These are phyloP conservation scores for Amphipyra tragopoginis DNA, from an alignment of 2,888 invertebrate species.

Conservation along the genomic window DNA sequence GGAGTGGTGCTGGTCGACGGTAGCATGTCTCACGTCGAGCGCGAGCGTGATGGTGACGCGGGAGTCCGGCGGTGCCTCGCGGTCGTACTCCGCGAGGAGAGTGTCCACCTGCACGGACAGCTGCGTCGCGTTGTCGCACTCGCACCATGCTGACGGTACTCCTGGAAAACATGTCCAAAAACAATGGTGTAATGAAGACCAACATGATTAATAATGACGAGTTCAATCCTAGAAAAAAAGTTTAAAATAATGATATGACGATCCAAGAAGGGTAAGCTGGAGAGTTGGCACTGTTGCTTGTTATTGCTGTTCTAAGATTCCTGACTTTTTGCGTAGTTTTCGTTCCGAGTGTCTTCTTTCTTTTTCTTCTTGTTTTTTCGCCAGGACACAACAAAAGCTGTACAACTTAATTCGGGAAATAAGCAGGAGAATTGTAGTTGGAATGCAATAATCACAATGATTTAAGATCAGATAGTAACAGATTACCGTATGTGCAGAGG, in stretches of 20 bases:
- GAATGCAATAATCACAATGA: conserved; percentile 4
- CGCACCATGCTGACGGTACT: conserved; percentile 25
- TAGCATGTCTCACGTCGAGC: conserved; percentile 91
- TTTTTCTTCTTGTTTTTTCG: too few species aligned
- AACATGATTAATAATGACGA: too few species aligned
- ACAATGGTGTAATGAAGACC: too few species aligned
- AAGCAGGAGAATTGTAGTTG: background rate
- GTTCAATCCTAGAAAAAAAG: too few species aligned
- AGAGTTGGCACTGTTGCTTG: too few species aligned
- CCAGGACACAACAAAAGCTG: background rate
- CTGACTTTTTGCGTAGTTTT: too few species aligned
- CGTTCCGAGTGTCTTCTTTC: too few species aligned
- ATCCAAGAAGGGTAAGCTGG: too few species aligned
- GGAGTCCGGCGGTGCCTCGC: conserved; percentile 68
- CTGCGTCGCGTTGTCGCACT: conserved; percentile 71
- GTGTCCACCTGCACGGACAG: conserved; percentile 75
- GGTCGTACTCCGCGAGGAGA: conserved; percentile 83
- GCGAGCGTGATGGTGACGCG: conserved; percentile 87
- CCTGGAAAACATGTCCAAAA: conserved; percentile 16
- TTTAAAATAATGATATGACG: too few species aligned
- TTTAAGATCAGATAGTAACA: conserved; percentile 20
- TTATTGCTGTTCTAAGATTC: too few species aligned
- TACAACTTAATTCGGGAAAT: background rate
- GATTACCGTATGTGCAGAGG: conserved; percentile 61
- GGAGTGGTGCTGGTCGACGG: conserved; percentile 91